Base-by-base conservation (phyloP, 2,797 vertebrate genomes). In the Crocidura indochinensis region DNA sequence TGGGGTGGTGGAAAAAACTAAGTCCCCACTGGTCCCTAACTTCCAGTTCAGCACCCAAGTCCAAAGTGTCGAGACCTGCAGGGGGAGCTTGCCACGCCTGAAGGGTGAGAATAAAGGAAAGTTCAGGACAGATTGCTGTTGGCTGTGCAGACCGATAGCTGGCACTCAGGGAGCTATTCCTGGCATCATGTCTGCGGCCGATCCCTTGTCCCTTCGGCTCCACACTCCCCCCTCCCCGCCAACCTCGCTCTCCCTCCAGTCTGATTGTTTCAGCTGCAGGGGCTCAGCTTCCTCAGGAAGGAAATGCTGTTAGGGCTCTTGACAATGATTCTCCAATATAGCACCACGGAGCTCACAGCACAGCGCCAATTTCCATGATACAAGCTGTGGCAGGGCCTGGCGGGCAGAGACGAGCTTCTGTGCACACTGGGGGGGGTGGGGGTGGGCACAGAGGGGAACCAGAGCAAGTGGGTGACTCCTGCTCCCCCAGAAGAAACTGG, bases 251-350 rank as follows among this genome's bases (percentile, higher is more conserved):
- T 90, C 91, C 93, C 96, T 47, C 51, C 95, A 84, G 94, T 47
- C 96, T 85, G 92, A 97, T 98, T 98, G 98, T 98, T 97, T 97
- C 95, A 84, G 96, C 96, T 89, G 93, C 96, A 93, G 95, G 97
- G 97, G 95, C 97, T 96, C 95, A 73, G 81, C 96, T 98, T 98
- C 98, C 98, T 97, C 96, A 97, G 98, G 97, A 98, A 98, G 98
- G 98, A 98, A 98, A 92, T 62, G 83, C 93, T 91, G 83, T 74
- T 84, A 47, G 94, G 83, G 68, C 97, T 95, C 95, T 81, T 78
- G 96, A 97, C 97, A 97, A 96, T 95, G 95, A 96, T 80, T 73
- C 92, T 95, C 86, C 74, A 65, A 83, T 92, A 15, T 6, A 51
- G 77, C 9, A 51, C 27, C 24, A n/a, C 49, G 3, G 81, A 84